Evolutionary conservation across 1,140 invertebrate species (phyloP), one percentile per base, ranked within the genome.

Genomic region (Lethrus apterus): DNA sequence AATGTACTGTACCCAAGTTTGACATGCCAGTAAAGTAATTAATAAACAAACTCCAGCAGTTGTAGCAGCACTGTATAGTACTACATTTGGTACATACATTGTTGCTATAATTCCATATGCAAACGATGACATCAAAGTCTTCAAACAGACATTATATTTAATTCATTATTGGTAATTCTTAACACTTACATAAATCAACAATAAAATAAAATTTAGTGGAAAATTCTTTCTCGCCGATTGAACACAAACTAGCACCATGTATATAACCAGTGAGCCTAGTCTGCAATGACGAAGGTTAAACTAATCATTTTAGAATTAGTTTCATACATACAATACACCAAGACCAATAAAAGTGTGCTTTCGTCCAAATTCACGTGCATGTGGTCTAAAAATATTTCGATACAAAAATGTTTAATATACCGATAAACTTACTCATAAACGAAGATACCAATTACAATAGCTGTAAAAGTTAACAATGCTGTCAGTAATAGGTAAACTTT

Each of bases 1-100:
- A 33, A 33, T 7, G 31, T 33, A 9, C 13, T 33, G n/a, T 42
- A 42, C 40, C 21, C 40, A 42, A 15, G 21, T 15, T 42, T 42
- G 40, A 5, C 21, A 26, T 8, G 40, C 40, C 17, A 42, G 11
- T 8, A 42, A 4, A 3, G 40, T 42, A 26, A 42, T 29, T 18
- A 29, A 10, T 9, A 42, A 15, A 17, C 40, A 42, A 23, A 42
- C 21, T 7, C 21, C 40, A 15, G 40, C 14, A 8, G 40, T 42
- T 42, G 29, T 42, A 2, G 4, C 3, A 15, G 24, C 21, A 10
- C 15, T 19, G 29, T 30, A 42, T 5, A 42, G 14, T 14, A 42
- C 23, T 42, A 42, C 17, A 9, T 42, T 24, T 18, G 40, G 40
- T 0, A 24, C n/a, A n/a, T 42, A 42, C 14, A 5, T 13, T 10